Conservation (phyloP, 2,888 invertebrate species). For the Philhelius pedissequus region DNA sequence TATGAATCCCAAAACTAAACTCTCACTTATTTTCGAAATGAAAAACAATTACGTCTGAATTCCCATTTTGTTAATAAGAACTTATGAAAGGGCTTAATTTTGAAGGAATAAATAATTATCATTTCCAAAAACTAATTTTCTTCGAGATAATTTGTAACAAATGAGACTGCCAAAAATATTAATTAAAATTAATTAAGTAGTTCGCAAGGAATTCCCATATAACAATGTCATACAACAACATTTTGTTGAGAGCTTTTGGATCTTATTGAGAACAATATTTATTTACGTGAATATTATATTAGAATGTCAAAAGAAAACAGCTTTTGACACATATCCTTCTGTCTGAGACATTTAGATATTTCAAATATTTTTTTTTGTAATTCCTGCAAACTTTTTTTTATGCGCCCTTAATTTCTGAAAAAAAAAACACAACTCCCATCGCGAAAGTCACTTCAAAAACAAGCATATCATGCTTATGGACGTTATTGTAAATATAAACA, state of each 20-base stretch:
- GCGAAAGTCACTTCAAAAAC: neutral
- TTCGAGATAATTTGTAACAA: neutral
- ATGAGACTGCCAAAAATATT: neutral
- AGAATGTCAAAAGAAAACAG: too few species aligned
- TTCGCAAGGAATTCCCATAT: neutral
- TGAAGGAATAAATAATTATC: neutral
- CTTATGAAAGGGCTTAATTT: neutral
- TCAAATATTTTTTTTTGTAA: too few species aligned
- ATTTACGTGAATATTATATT: too few species aligned
- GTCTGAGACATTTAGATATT: too few species aligned
- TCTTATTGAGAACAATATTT: too few species aligned
- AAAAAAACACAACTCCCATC: neutral
- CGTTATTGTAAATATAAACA: conserved; percentile 18
- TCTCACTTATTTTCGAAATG: neutral
- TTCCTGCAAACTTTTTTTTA: neutral
- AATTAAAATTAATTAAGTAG: neutral
- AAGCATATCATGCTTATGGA: neutral
- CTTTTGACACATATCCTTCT: neutral
- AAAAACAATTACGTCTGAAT: neutral
- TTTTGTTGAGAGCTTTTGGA: neutral
- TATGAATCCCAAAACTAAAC: neutral
- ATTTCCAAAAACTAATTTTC: neutral
- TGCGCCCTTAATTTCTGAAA: neutral
- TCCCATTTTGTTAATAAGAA: neutral
- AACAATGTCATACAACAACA: neutral